Percentiles rank a stretch among this genome's conserved stretches.
Conservation (phyloP, 2,797 vertebrate species). For the Sphenopsis melanotis region DNA sequence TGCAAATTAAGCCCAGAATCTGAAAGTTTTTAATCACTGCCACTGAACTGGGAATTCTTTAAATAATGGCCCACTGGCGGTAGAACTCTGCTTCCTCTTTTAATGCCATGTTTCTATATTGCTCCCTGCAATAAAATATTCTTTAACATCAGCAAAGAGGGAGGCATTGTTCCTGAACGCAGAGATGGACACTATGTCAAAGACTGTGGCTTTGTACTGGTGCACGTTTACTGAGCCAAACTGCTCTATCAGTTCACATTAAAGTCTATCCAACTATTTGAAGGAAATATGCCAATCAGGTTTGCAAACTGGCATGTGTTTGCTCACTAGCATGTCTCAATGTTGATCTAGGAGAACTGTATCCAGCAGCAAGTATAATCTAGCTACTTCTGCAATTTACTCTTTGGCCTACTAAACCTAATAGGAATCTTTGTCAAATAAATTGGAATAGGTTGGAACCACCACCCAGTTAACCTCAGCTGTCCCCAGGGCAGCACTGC, state of each 20-base stretch:
- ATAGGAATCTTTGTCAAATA: background rate
- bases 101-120: background rate
- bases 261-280: background rate
- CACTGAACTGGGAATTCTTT: background rate
- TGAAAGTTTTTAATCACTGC: background rate
- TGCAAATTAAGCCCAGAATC: background rate
- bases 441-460: background rate
- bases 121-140: background rate
- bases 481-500: background rate
- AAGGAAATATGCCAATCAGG: background rate
- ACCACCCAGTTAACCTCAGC: background rate
- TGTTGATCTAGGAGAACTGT: background rate
- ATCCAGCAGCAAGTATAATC: background rate
- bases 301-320: background rate
- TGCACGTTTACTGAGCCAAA: background rate
- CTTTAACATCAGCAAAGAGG: background rate
- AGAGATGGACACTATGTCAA: background rate
- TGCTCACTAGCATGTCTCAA: background rate
- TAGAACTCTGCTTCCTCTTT: background rate
- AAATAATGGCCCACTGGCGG: background rate
- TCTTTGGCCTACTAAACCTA: background rate
- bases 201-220: background rate
- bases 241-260: background rate
- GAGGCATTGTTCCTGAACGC: background rate
- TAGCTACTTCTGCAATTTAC: constrained; percentile 5